These are phyloP conservation scores for Bombylius discolor DNA, from an alignment of 2,888 invertebrate species.

Conservation along the genomic window DNA sequence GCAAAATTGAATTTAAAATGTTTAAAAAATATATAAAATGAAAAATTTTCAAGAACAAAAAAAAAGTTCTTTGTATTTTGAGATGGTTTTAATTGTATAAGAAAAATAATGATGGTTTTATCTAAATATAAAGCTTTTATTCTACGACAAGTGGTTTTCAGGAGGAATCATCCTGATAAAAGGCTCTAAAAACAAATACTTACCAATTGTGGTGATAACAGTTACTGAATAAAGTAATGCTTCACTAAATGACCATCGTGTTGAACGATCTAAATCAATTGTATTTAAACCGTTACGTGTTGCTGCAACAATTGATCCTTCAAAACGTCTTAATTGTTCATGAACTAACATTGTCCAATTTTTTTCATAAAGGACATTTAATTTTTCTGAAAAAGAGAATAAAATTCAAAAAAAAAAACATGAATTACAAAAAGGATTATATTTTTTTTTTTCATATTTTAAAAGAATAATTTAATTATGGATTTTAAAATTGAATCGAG, in stretches of 20 bases:
- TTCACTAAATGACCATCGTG: constrained; percentile 67
- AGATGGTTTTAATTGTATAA: too few relatives aligned
- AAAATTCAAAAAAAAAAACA: background rate
- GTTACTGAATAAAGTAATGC: constrained; percentile 75
- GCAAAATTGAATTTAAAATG: too few relatives aligned
- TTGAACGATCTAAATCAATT: constrained; percentile 3
- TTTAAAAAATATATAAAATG: too few relatives aligned
- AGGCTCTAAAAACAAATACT: constrained; percentile 24
- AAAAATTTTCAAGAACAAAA: too few relatives aligned
- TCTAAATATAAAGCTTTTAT: too few relatives aligned
- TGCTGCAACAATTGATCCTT: constrained; percentile 63
- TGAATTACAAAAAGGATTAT: background rate
- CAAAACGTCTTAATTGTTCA: constrained; percentile 64
- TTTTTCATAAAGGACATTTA: constrained; percentile 69
- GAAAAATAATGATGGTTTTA: too few relatives aligned
- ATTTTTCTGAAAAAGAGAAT: constrained; percentile 45
- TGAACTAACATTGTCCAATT: constrained; percentile 75
- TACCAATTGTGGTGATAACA: constrained; percentile 80
- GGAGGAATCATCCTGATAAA: too few relatives aligned
- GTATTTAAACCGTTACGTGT: constrained; percentile 41
- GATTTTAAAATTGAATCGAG: too few relatives aligned
- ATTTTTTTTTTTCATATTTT: background rate
- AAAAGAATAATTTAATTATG: background rate
- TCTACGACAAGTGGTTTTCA: too few relatives aligned
- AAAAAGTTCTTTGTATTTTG: too few relatives aligned